phyloP scores from a whole-genome alignment of 2,888 invertebrate species.

The Lasioglossum figueresi region DNA sequence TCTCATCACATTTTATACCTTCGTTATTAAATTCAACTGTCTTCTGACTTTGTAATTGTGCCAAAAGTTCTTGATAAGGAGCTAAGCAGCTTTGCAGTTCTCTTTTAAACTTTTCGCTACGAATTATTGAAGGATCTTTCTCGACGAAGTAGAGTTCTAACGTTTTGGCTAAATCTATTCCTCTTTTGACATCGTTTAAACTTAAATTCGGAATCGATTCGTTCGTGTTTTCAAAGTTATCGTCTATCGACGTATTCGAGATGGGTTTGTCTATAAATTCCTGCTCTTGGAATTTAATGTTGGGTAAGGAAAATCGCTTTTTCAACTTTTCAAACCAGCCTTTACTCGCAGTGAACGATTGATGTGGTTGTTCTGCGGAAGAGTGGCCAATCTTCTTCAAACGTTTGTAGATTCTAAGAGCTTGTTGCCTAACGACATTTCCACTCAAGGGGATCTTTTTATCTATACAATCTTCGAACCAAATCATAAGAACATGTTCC shows the following conservation, averaged over 20 bases:
- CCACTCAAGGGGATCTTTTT: constrained; percentile 58
- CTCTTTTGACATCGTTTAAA: constrained; percentile 23
- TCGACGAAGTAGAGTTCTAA: constrained; percentile 34
- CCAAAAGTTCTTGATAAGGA: not conserved
- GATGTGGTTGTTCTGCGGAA: constrained; percentile 49
- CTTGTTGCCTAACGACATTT: constrained; percentile 60
- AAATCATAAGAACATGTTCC: constrained; percentile 56
- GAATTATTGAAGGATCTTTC: constrained; percentile 23
- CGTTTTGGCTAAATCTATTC: constrained; percentile 31
- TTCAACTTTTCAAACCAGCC: constrained; percentile 62
- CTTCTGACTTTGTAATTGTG: not conserved
- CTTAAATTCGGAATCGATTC: constrained; percentile 21
- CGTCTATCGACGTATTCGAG: constrained; percentile 36
- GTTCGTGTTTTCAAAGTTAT: constrained; percentile 42
- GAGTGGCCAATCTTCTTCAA: constrained; percentile 56
- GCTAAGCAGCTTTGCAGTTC: constrained; percentile 1
- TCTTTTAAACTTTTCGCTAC: constrained; percentile 34
- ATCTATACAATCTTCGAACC: constrained; percentile 58
- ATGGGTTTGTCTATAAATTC: constrained; percentile 58
- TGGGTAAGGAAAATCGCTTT: constrained; percentile 56
- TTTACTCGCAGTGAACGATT: constrained; percentile 61
- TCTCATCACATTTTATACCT: not conserved
- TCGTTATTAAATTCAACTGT: not conserved
- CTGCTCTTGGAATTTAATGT: constrained; percentile 59
- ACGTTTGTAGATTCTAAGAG: constrained; percentile 61